Conservation (phyloP, 2,888 invertebrate genomes). For the Stratiomys singularior region DNA sequence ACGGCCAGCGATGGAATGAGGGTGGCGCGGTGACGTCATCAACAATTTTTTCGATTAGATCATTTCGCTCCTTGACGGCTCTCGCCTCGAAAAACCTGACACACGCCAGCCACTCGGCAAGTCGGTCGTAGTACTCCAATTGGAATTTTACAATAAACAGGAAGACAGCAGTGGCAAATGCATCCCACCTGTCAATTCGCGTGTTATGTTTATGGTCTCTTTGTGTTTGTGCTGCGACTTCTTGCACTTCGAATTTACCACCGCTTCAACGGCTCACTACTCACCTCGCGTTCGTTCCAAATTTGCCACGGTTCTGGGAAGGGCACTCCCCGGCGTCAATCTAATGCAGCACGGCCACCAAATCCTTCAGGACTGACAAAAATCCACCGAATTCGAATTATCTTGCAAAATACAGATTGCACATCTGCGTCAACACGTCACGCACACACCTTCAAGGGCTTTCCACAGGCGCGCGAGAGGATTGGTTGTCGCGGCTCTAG, state of each 20-base stretch:
- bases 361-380: not conserved
- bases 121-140: not conserved
- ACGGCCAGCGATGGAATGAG: constrained; percentile 26
- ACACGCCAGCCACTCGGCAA: not conserved
- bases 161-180: constrained; percentile 21
- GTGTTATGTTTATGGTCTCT: not conserved
- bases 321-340: not conserved
- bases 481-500: not conserved
- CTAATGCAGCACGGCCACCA: not conserved
- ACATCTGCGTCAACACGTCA: constrained; percentile 29
- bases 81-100: not conserved
- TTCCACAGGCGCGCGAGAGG: constrained; percentile 31
- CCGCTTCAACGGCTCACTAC: not conserved
- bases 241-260: constrained; percentile 5
- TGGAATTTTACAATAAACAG: constrained; percentile 23
- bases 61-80: not conserved
- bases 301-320: not conserved
- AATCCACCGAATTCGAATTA: constrained; percentile 19
- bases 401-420: constrained; percentile 8
- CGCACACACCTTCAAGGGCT: constrained; percentile 20
- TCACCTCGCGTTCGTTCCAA: constrained; percentile 22
- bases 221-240: constrained; percentile 25
- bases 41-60: constrained; percentile 38
- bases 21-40: constrained; percentile 40
- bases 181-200: constrained; percentile 40